Evolutionary conservation across 2,113 vertebrate genomes (phyloP).

Genomic region (Oryzias celebensis): DNA sequence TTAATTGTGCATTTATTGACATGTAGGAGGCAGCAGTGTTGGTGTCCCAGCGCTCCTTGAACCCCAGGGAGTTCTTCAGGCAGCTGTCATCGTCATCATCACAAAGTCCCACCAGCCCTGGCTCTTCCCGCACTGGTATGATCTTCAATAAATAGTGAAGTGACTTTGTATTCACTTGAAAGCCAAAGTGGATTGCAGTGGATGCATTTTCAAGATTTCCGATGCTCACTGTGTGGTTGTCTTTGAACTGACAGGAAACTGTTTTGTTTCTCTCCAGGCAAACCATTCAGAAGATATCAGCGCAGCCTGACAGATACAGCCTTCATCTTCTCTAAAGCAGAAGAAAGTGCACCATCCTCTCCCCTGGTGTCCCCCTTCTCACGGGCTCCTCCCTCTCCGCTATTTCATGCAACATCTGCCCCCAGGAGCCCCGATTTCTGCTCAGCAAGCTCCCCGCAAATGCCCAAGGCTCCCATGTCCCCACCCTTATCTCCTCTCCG

Average conservation of each 20-base stretch:
- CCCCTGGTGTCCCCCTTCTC: constrained; percentile 73
- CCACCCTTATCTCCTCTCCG: constrained; percentile 55
- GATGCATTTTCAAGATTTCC: constrained; percentile 5
- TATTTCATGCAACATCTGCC: constrained; percentile 50
- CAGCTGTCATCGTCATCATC: constrained; percentile 81
- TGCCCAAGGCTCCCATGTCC: constrained; percentile 41
- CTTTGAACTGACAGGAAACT: constrained; percentile 9
- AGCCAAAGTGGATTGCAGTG: not conserved
- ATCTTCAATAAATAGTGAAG: not conserved
- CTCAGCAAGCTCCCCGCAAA: constrained; percentile 41
- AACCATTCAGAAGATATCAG: constrained; percentile 81
- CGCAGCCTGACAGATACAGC: constrained; percentile 86
- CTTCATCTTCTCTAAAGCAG: constrained; percentile 80
- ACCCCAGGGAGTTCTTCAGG: constrained; percentile 82
- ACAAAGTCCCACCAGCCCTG: constrained; percentile 69
- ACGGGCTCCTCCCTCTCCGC: constrained; percentile 53
- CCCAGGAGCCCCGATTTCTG: constrained; percentile 56
- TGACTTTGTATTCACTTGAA: not conserved
- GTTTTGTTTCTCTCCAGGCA: constrained; percentile 60
- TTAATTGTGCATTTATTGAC: not conserved
- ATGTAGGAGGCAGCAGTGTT: constrained; percentile 81
- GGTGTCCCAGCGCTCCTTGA: constrained; percentile 80
- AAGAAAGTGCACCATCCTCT: constrained; percentile 54
- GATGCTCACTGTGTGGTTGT: not conserved
- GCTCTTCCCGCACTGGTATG: constrained; percentile 64